Conservation (phyloP, 2,888 invertebrate genomes). For the Ypsolopha sequella region DNA sequence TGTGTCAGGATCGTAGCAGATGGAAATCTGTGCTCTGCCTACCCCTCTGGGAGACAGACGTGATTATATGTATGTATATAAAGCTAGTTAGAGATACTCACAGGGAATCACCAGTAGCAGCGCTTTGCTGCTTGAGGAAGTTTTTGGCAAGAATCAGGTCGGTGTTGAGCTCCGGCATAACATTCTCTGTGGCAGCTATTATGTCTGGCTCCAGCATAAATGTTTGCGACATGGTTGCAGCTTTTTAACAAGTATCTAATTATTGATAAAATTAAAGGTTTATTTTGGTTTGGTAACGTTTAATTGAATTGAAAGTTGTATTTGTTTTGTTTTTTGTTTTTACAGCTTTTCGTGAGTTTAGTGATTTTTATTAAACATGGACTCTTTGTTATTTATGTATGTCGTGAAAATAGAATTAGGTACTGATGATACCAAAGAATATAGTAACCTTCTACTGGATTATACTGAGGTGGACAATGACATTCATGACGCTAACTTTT, state of each 20-base stretch:
- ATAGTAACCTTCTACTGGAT: no score
- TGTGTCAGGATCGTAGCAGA: no score
- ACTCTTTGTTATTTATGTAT: no score
- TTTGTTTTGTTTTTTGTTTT: neutral
- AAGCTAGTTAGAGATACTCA: constrained; percentile 39
- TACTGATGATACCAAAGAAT: no score
- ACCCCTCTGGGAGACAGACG: no score
- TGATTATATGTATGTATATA: no score
- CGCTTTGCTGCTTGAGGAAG: constrained; percentile 72
- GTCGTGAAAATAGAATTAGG: no score
- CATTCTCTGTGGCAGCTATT: constrained; percentile 57
- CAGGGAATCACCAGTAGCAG: constrained; percentile 73
- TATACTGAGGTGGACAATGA: no score
- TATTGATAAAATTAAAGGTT: neutral
- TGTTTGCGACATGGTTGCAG: constrained; percentile 34
- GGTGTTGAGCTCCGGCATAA: constrained; percentile 62
- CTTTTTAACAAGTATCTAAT: neutral
- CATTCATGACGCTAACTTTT: no score
- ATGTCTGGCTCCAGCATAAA: constrained; percentile 56
- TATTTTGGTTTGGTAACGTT: neutral
- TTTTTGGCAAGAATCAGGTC: constrained; percentile 73
- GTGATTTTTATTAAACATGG: no score
- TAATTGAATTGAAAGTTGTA: neutral
- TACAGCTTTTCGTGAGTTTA: neutral
- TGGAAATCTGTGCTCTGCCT: no score